Evolutionary conservation across 2,888 invertebrate species (phyloP).

Genomic region (Drosophila yooni): DNA sequence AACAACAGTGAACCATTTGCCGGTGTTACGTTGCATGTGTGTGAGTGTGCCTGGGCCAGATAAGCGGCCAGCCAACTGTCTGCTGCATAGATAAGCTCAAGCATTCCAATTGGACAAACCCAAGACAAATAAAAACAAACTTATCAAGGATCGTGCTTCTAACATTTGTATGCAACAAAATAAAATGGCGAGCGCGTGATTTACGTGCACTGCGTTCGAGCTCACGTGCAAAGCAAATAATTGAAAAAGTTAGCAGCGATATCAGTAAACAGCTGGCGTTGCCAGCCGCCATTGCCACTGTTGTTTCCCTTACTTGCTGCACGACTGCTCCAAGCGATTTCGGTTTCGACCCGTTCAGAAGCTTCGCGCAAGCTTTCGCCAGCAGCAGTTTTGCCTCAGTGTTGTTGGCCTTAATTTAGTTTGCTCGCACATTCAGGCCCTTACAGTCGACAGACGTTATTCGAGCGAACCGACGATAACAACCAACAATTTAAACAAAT

Average conservation of each 20-base stretch:
- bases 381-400: constrained; percentile 52
- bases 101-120: constrained; percentile 57
- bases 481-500: constrained; percentile 8
- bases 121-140: not conserved
- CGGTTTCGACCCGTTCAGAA: constrained; percentile 60
- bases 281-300: constrained; percentile 49
- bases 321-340: constrained; percentile 35
- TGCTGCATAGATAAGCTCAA: constrained; percentile 53
- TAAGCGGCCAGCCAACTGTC: constrained; percentile 46
- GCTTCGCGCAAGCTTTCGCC: constrained; percentile 65
- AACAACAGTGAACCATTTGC: constrained; percentile 4
- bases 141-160: constrained; percentile 27
- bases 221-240: constrained; percentile 64
- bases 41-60: not conserved
- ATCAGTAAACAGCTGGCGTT: constrained; percentile 53
- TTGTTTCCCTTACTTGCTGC: constrained; percentile 19
- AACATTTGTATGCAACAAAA: not conserved
- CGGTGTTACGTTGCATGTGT: constrained; percentile 8
- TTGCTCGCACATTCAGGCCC: constrained; percentile 69
- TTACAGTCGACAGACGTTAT: constrained; percentile 50
- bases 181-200: constrained; percentile 60
- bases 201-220: constrained; percentile 14
- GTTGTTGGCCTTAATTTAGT: constrained; percentile 76
- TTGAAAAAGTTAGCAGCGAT: constrained; percentile 8
- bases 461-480: constrained; percentile 23